Conservation (phyloP, 2,113 vertebrate species). For the Psilopogon haemacephalus region DNA sequence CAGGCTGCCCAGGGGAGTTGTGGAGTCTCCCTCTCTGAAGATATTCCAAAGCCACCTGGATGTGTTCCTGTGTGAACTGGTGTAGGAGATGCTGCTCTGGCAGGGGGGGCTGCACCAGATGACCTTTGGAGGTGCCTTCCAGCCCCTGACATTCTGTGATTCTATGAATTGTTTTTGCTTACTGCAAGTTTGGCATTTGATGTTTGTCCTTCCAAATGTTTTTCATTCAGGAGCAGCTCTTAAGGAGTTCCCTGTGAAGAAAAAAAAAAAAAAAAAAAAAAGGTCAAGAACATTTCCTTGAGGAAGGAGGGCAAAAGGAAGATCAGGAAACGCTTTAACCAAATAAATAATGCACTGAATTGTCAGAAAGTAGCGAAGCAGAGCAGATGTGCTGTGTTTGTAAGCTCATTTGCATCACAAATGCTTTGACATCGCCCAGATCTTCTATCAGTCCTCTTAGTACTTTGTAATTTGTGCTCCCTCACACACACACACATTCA, state of each 20-base stretch:
- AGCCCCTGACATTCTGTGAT: too few species aligned
- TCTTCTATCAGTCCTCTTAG: not conserved
- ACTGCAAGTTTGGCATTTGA: too few species aligned
- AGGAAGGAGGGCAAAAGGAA: not conserved
- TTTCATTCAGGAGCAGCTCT: not conserved
- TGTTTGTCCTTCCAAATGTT: not conserved
- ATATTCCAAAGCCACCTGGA: too few species aligned
- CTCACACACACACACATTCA: not conserved
- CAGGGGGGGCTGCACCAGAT: too few species aligned
- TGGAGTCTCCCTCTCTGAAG: too few species aligned
- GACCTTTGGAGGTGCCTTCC: too few species aligned
- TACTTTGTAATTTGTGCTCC: not conserved
- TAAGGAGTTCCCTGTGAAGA: not conserved
- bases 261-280: too few species aligned
- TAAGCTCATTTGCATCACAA: not conserved
- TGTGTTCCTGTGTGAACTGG: too few species aligned
- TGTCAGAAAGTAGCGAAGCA: slow-evolving; percentile 11
- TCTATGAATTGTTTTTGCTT: too few species aligned
- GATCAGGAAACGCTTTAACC: not conserved
- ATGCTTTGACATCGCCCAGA: not conserved
- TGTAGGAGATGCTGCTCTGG: too few species aligned
- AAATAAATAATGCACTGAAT: not conserved
- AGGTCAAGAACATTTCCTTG: slow-evolving; percentile 1
- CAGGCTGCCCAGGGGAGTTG: too few species aligned
- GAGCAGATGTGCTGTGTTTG: not conserved